A percentile compares a stretch with the other conserved stretches of the same genome.
These are phyloP conservation scores for Oxycera nigricornis DNA, from an alignment of 2,888 invertebrate species.

Conservation along the genomic window DNA sequence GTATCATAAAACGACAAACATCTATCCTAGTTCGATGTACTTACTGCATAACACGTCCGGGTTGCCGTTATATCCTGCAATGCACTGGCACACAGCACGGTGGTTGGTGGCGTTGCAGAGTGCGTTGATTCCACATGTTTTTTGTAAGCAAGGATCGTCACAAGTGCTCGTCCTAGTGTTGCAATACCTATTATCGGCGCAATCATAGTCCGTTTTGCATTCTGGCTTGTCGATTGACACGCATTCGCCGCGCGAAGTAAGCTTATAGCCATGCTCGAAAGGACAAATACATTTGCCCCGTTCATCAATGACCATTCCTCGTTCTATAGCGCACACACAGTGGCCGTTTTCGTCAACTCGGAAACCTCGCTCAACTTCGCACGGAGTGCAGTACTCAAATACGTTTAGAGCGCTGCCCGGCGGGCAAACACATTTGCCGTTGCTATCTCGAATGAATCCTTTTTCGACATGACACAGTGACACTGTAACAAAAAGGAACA, in stretches of 20 bases:
- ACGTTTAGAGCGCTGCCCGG: constrained; percentile 78
- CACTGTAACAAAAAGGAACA: constrained; percentile 59
- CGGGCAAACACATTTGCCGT: constrained; percentile 77
- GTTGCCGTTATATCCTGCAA: constrained; percentile 78
- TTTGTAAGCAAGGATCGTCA: constrained; percentile 78
- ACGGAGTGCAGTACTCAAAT: constrained; percentile 79
- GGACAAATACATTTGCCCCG: constrained; percentile 80
- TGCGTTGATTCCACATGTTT: constrained; percentile 78
- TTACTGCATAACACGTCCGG: constrained; percentile 76
- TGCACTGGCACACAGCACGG: constrained; percentile 78
- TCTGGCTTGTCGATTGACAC: constrained; percentile 64
- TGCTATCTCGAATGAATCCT: constrained; percentile 69
- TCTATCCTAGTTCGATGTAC: no score
- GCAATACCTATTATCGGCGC: constrained; percentile 79
- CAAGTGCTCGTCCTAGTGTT: constrained; percentile 74
- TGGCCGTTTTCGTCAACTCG: constrained; percentile 78
- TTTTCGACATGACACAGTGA: constrained; percentile 71
- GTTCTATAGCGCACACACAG: constrained; percentile 81
- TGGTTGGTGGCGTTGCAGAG: constrained; percentile 81
- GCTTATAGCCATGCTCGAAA: constrained; percentile 70
- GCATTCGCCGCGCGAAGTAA: constrained; percentile 70
- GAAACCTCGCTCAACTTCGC: constrained; percentile 74
- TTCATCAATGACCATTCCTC: constrained; percentile 79
- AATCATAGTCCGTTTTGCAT: constrained; percentile 76
- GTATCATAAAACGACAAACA: no score